Evolutionary conservation across 2,797 vertebrate genomes (phyloP).

Genomic region (Parauchenoglanis punctatus): DNA sequence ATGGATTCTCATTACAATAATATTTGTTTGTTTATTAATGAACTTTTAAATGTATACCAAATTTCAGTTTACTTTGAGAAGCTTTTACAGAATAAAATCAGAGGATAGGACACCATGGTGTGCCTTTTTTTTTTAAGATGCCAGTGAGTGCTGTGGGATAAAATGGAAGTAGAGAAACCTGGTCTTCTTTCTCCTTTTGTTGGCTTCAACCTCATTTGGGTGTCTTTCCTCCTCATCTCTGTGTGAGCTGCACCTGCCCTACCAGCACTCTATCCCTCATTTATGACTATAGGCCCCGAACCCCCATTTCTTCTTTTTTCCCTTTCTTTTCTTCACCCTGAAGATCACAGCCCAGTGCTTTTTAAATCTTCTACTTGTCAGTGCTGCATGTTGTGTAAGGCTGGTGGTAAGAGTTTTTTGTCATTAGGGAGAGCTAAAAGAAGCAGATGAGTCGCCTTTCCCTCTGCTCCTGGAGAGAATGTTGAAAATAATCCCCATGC

Average conservation of each 20-base stretch:
- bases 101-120: conserved; percentile 60
- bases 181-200: conserved; percentile 48
- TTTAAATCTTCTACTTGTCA: conserved; percentile 59
- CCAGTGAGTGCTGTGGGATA: conserved; percentile 75
- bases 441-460: conserved; percentile 21
- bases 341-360: conserved; percentile 48
- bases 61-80: not conserved
- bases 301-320: not conserved
- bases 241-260: conserved; percentile 82
- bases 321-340: conserved; percentile 39
- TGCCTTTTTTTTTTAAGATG: conserved; percentile 74
- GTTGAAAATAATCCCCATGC: conserved; percentile 73
- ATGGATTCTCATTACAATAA: conserved; percentile 11
- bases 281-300: conserved; percentile 27
- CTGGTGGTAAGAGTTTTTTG: conserved; percentile 17
- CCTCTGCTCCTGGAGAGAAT: conserved; percentile 67
- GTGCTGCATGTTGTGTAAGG: conserved; percentile 54
- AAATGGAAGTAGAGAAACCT: conserved; percentile 67
- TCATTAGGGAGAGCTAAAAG: conserved; percentile 59
- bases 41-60: conserved; percentile 14
- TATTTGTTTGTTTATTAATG: conserved; percentile 30
- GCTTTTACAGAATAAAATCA: conserved; percentile 61
- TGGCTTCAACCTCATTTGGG: conserved; percentile 74
- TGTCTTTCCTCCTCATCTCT: conserved; percentile 57
- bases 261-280: conserved; percentile 63